Conservation (phyloP, 2,797 vertebrate species). For the Enteromius fasciolatus region DNA sequence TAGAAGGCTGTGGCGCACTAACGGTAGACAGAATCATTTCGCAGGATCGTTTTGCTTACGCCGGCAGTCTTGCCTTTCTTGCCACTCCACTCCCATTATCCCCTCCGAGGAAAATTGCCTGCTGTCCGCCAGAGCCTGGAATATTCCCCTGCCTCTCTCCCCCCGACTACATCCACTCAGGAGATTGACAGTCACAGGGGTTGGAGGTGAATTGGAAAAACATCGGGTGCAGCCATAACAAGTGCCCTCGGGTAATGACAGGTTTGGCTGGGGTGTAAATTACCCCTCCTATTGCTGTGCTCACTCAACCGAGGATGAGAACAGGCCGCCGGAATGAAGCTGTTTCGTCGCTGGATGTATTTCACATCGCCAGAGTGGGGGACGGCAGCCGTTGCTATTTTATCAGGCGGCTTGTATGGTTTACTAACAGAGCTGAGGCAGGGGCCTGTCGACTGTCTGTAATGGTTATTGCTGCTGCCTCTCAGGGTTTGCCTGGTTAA, state of each 20-base stretch:
- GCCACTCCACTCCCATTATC: conserved; percentile 71
- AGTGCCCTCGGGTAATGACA: conserved; percentile 77
- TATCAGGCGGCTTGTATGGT: conserved; percentile 51
- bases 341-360: conserved; percentile 52
- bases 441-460: conserved; percentile 54
- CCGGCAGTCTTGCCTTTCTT: conserved; percentile 63
- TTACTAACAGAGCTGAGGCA: conserved; percentile 59
- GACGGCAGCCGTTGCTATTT: conserved; percentile 44
- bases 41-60: conserved; percentile 68
- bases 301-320: conserved; percentile 51
- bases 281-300: conserved; percentile 61
- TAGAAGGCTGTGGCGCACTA: conserved; percentile 63
- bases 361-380: conserved; percentile 49
- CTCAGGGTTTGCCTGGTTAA: conserved; percentile 60
- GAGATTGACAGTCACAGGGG: conserved; percentile 64
- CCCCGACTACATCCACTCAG: conserved; percentile 60
- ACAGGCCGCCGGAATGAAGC: conserved; percentile 56
- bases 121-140: conserved; percentile 68
- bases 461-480: conserved; percentile 55
- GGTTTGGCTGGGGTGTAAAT: conserved; percentile 74
- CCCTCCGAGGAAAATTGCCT: conserved; percentile 74
- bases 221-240: conserved; percentile 66
- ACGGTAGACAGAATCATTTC: conserved; percentile 37
- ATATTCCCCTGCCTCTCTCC: conserved; percentile 62
- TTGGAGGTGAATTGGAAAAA: conserved; percentile 66